Conservation (phyloP, 2,113 vertebrate genomes). For the Oncorhynchus clarkii region DNA sequence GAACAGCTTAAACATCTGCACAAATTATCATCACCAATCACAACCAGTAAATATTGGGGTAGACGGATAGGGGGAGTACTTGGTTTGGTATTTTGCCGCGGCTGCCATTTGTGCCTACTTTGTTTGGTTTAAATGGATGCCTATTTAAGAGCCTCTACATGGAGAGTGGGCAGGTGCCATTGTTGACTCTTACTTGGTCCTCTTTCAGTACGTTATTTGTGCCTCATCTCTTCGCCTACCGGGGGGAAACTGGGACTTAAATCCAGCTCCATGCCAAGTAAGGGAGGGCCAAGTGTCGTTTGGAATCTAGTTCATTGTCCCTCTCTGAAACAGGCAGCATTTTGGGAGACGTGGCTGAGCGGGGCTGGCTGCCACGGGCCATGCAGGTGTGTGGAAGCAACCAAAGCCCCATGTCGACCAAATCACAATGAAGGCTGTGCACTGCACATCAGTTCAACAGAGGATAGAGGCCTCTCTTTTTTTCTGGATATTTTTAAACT, state of each 20-base stretch:
- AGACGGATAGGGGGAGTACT: not conserved
- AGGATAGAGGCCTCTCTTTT: slow-evolving; percentile 24
- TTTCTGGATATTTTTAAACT: slow-evolving; percentile 52
- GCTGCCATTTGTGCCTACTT: slow-evolving; percentile 30
- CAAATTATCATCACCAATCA: slow-evolving; percentile 42
- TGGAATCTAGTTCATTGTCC: slow-evolving; percentile 59
- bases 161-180: slow-evolving; percentile 39
- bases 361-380: slow-evolving; percentile 38
- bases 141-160: slow-evolving; percentile 47
- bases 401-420: slow-evolving; percentile 28
- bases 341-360: slow-evolving; percentile 37
- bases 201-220: slow-evolving; percentile 63
- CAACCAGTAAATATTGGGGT: slow-evolving; percentile 25
- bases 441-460: slow-evolving; percentile 36
- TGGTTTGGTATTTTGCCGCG: not conserved
- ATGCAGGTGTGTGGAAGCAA: slow-evolving; percentile 28
- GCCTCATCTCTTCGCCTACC: slow-evolving; percentile 47
- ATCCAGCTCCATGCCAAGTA: slow-evolving; percentile 50
- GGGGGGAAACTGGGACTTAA: slow-evolving; percentile 42
- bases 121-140: slow-evolving; percentile 37
- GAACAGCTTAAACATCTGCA: slow-evolving; percentile 44
- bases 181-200: slow-evolving; percentile 50
- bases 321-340: slow-evolving; percentile 49
- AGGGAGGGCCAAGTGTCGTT: slow-evolving; percentile 60
- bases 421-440: slow-evolving; percentile 52